Base-by-base conservation (phyloP, 2,113 vertebrate genomes). In the Pungitius pungitius region DNA sequence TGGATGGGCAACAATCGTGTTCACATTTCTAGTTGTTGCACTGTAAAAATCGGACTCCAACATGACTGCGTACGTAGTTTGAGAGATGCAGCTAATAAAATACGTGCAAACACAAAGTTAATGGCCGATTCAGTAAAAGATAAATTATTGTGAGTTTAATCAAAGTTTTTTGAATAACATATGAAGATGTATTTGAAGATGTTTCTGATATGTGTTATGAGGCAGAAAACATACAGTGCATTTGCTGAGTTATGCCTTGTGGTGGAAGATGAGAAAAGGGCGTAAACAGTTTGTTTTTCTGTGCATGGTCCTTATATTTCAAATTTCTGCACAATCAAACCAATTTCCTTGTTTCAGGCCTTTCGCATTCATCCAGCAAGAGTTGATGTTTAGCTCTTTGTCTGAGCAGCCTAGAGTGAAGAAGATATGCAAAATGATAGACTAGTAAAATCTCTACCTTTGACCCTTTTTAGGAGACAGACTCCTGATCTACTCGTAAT, bases 11-110 rank as follows among this genome's bases (percentile, higher is more conserved):
- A 72, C 40, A 76, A 69, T 64, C 56, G 9, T 15, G 47, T 49
- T 64, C 24, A 68, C 75, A 54, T 68, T 39, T 62, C 56, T 47
- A 73, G 40, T n/a, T 65, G 80, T 83, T 78, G 51, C 61, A 85
- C 26, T 73, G 56, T 57, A 84, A 81, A 87, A 78, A 47, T 77
- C 76, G 64, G 42, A 83, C 63, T 74, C 66, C 24, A 75, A 37
- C 47, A 61, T 24, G 4, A 43, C 4, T 47, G 39, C 56, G 27
- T 14, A 52, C n/a, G 61, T 49, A 8, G 30, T 66, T 69, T 73
- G 18, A 59, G 20, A 30, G 26, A 64, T 73, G 47, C 51, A 45
- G 15, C 22, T 4, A 75, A 45, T 8, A 14, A 10, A 17, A 43
- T 26, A 24, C 18, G 43, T 45, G 17, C 43, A 14, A 26, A 33